Conservation (phyloP, 1,140 invertebrate species). For the Eupristina koningsbergeri region DNA sequence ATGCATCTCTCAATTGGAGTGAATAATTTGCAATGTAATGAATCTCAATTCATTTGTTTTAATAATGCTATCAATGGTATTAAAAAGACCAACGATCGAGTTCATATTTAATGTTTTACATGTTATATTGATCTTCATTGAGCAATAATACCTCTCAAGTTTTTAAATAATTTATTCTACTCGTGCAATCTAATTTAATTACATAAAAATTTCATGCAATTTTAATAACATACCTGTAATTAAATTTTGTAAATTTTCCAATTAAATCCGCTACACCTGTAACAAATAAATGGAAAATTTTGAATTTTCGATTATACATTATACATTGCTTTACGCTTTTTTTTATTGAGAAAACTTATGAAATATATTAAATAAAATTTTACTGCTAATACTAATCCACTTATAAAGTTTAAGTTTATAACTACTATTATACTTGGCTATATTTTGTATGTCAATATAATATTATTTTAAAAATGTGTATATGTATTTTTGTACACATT, state of each 20-base stretch:
- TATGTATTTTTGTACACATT: too few species aligned
- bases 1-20: neutral
- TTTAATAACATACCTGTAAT: conserved; percentile 44
- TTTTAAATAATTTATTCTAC: neutral
- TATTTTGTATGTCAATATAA: too few species aligned
- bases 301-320: neutral
- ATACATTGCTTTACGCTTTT: too few species aligned
- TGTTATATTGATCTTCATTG: neutral
- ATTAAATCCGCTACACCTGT: conserved; percentile 28
- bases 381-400: too few species aligned
- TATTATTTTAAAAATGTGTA: too few species aligned
- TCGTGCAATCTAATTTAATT: neutral
- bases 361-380: too few species aligned
- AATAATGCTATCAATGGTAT: neutral
- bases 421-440: too few species aligned
- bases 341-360: too few species aligned
- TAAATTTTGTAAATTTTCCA: conserved; percentile 14
- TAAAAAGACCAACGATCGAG: neutral
- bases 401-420: too few species aligned
- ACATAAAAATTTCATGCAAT: neutral
- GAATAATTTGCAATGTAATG: neutral
- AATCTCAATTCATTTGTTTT: neutral
- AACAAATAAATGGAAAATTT: conserved; percentile 24
- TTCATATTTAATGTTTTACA: neutral
- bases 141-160: conserved; percentile 1